Base-by-base conservation (phyloP, 2,113 vertebrate genomes). In the Sterna hirundo region DNA sequence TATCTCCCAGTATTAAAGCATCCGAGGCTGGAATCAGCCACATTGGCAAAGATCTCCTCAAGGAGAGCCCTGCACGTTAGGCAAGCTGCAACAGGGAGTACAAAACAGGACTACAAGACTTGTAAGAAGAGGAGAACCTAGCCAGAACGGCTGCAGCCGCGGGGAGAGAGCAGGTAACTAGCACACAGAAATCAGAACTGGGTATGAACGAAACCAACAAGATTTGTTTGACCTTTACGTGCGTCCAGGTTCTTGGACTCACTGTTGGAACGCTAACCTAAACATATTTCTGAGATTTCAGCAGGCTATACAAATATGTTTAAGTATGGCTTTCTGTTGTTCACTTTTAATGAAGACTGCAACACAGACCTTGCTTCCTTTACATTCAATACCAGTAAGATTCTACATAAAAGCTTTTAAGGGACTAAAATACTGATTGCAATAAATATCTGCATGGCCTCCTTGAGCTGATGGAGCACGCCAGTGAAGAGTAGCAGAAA, bases 351-450 rank as follows among this genome's bases (percentile, higher is more conserved):
- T 85, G 96, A 97, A 94, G 95, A 97, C 93, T 96, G 96, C n/a
- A 83, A 91, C 64, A 95, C 97, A 98, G 97, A 98, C 97, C 97
- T 98, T 97, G 97, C 95, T 98, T 98, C 97, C 94, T 94, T 98
- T 98, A 98, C 97, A 98, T 98, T 98, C 98, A 98, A 97, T 97
- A 97, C 97, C 97, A 97, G 96, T 94, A 97, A 96, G 95, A 97
- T 97, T 97, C 98, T 98, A 98, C 98, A 97, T 90, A 97, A 97
- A 98, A 98, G 98, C 97, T 98, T 90, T 97, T 95, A 97, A 97
- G 97, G 97, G 98, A 98, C 98, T 98, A 97, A 98, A 99, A 99
- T 97, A 99, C 99, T 98, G 98, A 98, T 98, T 98, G 98, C 96
- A 98, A 98, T 97, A 98, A 98, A 97, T 95, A 96, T 96, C 66